Percentiles rank a stretch among this genome's conserved stretches.
phyloP scores from a whole-genome alignment of 2,797 vertebrate species.

The Bradypodion pumilum region DNA sequence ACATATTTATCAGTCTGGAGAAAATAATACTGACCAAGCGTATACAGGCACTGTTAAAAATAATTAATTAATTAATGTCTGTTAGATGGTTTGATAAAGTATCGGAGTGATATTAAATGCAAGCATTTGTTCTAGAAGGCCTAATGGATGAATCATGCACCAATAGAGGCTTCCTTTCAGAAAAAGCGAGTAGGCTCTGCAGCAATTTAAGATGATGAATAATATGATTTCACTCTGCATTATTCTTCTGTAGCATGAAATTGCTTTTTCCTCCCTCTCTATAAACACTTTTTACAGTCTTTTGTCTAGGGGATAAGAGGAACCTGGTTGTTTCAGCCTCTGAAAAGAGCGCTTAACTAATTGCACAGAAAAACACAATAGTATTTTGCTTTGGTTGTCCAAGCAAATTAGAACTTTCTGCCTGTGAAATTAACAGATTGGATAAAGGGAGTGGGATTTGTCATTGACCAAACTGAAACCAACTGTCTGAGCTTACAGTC shows the following conservation, averaged over 20 bases:
- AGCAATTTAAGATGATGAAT: slow-evolving; percentile 13
- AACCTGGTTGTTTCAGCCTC: slow-evolving; percentile 32
- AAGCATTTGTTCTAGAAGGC: not conserved
- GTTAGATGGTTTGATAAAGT: not conserved
- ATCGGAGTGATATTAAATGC: not conserved
- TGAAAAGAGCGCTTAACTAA: slow-evolving; percentile 20
- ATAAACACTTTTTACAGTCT: slow-evolving; percentile 15
- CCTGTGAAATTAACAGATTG: slow-evolving; percentile 7
- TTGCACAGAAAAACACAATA: slow-evolving; percentile 23
- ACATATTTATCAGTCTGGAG: not conserved
- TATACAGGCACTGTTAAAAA: not conserved
- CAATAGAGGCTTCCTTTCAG: not conserved
- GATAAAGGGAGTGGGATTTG: not conserved
- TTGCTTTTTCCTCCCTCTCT: slow-evolving; percentile 29
- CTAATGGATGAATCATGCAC: not conserved
- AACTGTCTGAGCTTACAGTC: not conserved
- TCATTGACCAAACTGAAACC: slow-evolving; percentile 6
- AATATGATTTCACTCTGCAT: slow-evolving; percentile 18
- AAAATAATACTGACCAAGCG: not conserved
- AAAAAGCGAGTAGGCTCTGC: not conserved
- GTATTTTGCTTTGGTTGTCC: slow-evolving; percentile 4
- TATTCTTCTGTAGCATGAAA: slow-evolving; percentile 38
- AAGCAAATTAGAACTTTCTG: slow-evolving; percentile 17
- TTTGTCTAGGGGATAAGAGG: slow-evolving; percentile 38
- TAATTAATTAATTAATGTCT: not conserved